phyloP scores from a whole-genome alignment of 1,140 invertebrate genomes.

The Drosophila pandora region DNA sequence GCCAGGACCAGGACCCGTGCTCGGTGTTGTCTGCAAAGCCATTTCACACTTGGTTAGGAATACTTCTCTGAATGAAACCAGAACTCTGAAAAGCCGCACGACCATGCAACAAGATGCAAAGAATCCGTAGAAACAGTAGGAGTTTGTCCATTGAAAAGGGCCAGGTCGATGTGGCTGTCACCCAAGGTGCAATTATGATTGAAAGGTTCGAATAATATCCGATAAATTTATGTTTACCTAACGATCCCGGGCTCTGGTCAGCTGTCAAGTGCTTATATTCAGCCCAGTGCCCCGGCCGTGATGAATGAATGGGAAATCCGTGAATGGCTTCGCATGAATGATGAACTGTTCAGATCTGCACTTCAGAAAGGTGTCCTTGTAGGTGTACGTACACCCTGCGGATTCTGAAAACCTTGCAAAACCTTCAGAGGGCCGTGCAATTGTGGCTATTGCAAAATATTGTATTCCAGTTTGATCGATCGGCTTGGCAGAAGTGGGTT shows the following conservation, averaged over 20 bases:
- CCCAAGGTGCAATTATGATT: conserved; percentile 77
- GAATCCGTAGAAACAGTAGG: conserved; percentile 49
- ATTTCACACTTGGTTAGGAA: conserved; percentile 74
- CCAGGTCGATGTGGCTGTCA: conserved; percentile 45
- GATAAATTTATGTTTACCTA: conserved; percentile 82
- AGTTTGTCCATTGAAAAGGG: conserved; percentile 42
- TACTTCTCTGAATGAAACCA: conserved; percentile 19
- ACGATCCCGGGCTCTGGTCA: conserved; percentile 63
- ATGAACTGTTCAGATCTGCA: conserved; percentile 47
- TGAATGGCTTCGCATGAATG: conserved; percentile 55
- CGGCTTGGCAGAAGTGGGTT: conserved; percentile 15
- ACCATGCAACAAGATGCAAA: conserved; percentile 29
- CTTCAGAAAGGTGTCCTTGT: conserved; percentile 26
- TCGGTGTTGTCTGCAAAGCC: conserved; percentile 55
- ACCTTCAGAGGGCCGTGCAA: conserved; percentile 41
- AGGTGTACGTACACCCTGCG: conserved; percentile 52
- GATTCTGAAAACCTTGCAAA: conserved; percentile 30
- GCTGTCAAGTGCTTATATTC: conserved; percentile 66
- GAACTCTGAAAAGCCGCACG: conserved; percentile 38
- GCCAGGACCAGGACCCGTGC: conserved; percentile 2
- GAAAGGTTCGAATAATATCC: conserved; percentile 82
- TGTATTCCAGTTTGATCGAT: conserved; percentile 62
- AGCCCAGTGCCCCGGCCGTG: conserved; percentile 23
- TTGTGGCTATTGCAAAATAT: conserved; percentile 58
- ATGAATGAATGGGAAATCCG: conserved; percentile 61